Base-by-base conservation (phyloP, 2,888 invertebrate genomes). In the Alsophila aescularia region DNA sequence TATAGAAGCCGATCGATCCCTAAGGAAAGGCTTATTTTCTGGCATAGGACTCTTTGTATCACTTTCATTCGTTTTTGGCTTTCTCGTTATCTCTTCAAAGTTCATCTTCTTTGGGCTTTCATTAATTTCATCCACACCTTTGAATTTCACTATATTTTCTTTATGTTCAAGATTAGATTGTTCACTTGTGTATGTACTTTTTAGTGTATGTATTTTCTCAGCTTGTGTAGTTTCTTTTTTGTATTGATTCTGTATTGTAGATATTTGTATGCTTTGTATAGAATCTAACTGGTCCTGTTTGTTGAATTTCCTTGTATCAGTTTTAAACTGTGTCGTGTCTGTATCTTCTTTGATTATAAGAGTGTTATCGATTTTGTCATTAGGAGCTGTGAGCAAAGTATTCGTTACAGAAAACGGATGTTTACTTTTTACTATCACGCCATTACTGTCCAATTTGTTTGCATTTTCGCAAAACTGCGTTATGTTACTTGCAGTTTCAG, bases 1-100 rank as follows among this genome's bases (percentile, higher is more conserved):
- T 42, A 94, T 93, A 0, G 94, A 94, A 0, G 94, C 94, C 0
- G 94, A 93, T 2, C 94, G 87, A 64, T 94, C 93, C 62, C 94
- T 86, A 29, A 88, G 62, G 63, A 87, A 90, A 0, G 84, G 85
- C 44, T 87, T 91, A 64, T 87, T 91, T 41, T 90, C 90, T 1
- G 81, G 81, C 72, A 86, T 69, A 10, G 52, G 50, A 50, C 54
- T 73, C 40, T 66, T 70, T 5, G 58, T 58, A 47, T 62, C 59
- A 32, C 39, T 37, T 2, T 72, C 69, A 35, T 63, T 64, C 6
- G 48, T 51, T 21, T 66, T 73, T 12, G 77, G 76, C 42, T 77
- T 81, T 8, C 75, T 72, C 10, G 56, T 37, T 35, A 85, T 75
- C 66, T 87, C 89, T 24, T 74, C 73, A 57, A 89, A 88, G 29